phyloP scores from a whole-genome alignment of 2,113 vertebrate genomes.

The Mugil cephalus region DNA sequence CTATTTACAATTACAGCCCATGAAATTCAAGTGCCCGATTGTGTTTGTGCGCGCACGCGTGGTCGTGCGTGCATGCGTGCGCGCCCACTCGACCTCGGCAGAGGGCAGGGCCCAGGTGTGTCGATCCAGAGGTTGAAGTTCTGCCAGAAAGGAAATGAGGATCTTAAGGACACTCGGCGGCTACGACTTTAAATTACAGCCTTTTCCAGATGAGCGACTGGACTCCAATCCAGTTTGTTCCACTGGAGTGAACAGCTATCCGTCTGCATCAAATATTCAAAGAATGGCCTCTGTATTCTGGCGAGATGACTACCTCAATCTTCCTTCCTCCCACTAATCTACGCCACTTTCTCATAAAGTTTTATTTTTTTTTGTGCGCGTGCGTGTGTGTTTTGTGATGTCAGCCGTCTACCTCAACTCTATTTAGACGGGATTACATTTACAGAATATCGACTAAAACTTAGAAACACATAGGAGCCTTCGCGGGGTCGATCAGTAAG shows the following conservation, averaged over 20 bases:
- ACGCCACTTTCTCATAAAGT: conserved; percentile 18
- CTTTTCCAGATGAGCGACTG: conserved; percentile 84
- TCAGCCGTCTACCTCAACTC: conserved; percentile 4
- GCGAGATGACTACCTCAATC: conserved; percentile 71
- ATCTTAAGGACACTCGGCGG: conserved; percentile 74
- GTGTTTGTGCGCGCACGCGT: conserved; percentile 6
- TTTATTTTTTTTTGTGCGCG: conserved; percentile 11
- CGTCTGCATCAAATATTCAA: conserved; percentile 87
- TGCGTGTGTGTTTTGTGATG: background rate
- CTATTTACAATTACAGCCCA: conserved; percentile 29
- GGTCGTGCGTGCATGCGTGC: background rate
- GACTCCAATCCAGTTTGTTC: conserved; percentile 86
- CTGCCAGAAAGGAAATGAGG: conserved; percentile 75
- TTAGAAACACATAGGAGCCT: background rate
- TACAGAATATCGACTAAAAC: conserved; percentile 22
- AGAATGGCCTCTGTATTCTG: conserved; percentile 76
- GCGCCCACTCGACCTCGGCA: conserved; percentile 40
- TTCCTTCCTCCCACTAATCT: conserved; percentile 63
- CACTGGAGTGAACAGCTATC: conserved; percentile 85
- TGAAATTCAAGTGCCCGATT: conserved; percentile 19
- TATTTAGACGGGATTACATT: conserved; percentile 6
- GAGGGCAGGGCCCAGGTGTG: conserved; percentile 72
- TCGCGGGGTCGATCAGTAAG: conserved; percentile 29
- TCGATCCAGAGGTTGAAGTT: conserved; percentile 56
- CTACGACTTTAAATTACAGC: conserved; percentile 81